phyloP scores from a whole-genome alignment of 2,797 vertebrate genomes.

The Acipenser ruthenus region DNA sequence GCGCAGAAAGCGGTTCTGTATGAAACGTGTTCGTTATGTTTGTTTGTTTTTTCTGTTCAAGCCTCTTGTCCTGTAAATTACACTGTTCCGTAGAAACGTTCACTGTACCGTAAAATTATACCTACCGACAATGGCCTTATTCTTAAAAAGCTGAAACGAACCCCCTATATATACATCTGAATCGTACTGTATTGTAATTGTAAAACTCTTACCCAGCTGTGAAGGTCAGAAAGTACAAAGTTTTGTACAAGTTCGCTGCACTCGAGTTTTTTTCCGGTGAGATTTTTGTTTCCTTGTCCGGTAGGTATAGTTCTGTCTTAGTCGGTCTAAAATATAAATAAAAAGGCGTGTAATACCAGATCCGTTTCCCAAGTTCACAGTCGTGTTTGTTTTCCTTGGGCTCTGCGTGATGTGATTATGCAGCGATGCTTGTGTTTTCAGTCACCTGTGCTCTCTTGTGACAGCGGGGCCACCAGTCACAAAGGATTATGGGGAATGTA shows the following conservation, averaged over 20 bases:
- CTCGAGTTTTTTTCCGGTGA: not conserved
- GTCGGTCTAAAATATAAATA: not conserved
- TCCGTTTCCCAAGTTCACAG: constrained; percentile 10
- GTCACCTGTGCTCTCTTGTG: constrained; percentile 58
- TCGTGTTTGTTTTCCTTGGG: constrained; percentile 53
- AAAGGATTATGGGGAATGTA: constrained; percentile 47
- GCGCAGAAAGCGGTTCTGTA: too few species aligned
- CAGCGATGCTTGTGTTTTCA: constrained; percentile 40
- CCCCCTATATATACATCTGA: too few species aligned
- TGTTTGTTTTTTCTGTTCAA: too few species aligned
- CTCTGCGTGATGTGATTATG: constrained; percentile 41
- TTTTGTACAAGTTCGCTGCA: not conserved
- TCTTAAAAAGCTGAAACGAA: not conserved
- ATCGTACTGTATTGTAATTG: not conserved
- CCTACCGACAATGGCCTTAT: not conserved
- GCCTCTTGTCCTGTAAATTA: too few species aligned
- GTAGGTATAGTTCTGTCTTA: not conserved
- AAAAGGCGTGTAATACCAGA: constrained; percentile 12
- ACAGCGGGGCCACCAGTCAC: constrained; percentile 48
- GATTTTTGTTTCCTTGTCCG: not conserved
- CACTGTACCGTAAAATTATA: not conserved
- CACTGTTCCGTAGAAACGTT: not conserved
- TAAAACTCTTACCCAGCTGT: not conserved
- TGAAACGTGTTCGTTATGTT: too few species aligned
- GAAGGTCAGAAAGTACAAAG: not conserved